Base-by-base conservation (phyloP, 2,888 invertebrate species). In the Chrysodeixis includens region DNA sequence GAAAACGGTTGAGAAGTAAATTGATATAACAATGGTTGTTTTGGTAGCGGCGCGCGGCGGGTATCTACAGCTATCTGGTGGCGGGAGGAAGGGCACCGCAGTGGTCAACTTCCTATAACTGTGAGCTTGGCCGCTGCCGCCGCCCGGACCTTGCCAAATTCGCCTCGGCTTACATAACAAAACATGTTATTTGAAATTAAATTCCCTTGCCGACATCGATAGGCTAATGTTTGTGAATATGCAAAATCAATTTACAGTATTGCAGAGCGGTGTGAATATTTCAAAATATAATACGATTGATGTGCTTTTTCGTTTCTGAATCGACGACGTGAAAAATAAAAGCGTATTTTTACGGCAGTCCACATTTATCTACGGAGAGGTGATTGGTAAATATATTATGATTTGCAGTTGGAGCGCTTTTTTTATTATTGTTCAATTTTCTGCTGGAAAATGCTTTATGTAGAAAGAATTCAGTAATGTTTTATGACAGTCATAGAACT, bases 31-130 rank as follows among this genome's bases (percentile, higher is more conserved):
- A 40, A 26, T 26, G 26, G 6, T 69, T 69, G 56, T 67, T 59
- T 56, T 51, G 44, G 30, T 26, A 49, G 58, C 40, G 54, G 46
- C 20, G 18, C 22, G 16, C 22, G 16, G 40, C 30, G 58, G 44
- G 26, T 56, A 61, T 51, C 51, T 62, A 49, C 46, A 71, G 61
- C 58, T 76, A 73, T 63, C 59, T 60, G 56, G 44, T 66, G 59
- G 59, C 30, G 49, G 61, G 18, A 73, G 79, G 70, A 79, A 79
- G 55, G 60, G 49, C 60, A 49, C 56, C 58, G 52, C 51, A 62
- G 63, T 66, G 58, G 49, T 69, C 53, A 7, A 63, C 69, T 77
- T 74, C 71, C 78, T 57, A 60, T 30, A 56, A 35, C 57, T 56
- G 22, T 54, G 64, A 66, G 62, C 57, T 66, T 54, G 60, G 18